Percentiles rank a stretch among this genome's conserved stretches.
Conservation (phyloP, 2,888 invertebrate genomes). For the Apotomis turbidana region DNA sequence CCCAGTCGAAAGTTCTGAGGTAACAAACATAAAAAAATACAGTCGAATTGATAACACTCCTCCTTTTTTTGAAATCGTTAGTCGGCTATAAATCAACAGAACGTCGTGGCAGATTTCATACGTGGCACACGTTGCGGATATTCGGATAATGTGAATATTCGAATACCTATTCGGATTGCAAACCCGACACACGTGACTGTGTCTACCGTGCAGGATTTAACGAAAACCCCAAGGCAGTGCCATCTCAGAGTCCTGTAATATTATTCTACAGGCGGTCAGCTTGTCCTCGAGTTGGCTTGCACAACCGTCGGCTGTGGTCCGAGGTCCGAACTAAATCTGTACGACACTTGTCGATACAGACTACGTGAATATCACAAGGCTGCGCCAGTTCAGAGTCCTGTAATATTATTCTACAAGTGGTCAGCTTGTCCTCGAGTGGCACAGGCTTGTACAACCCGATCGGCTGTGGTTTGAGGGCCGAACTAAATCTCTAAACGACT, state of each 20-base stretch:
- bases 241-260: slow-evolving; percentile 58
- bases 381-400: slow-evolving; percentile 54
- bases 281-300: slow-evolving; percentile 43
- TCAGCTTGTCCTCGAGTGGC: slow-evolving; percentile 42
- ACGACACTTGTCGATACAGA: background rate
- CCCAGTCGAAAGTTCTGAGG: too few relatives aligned
- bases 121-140: too few relatives aligned
- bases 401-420: slow-evolving; percentile 59
- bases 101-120: too few relatives aligned
- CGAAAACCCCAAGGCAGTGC: slow-evolving; percentile 48
- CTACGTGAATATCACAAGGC: slow-evolving; percentile 45
- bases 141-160: too few relatives aligned
- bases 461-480: background rate
- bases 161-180: too few relatives aligned
- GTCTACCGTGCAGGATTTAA: background rate
- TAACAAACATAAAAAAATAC: too few relatives aligned
- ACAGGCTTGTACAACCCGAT: slow-evolving; percentile 31
- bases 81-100: too few relatives aligned
- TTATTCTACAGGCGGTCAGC: slow-evolving; percentile 54
- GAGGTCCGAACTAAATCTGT: slow-evolving; percentile 1
- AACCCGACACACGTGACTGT: slow-evolving; percentile 5
- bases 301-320: slow-evolving; percentile 24
- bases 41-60: too few relatives aligned
- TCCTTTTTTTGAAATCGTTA: too few relatives aligned
- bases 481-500: background rate